A percentile compares a stretch with the other conserved stretches of the same genome.
These are phyloP conservation scores for Hoplias malabaricus DNA, from an alignment of 2,113 vertebrate species.

Conservation along the genomic window DNA sequence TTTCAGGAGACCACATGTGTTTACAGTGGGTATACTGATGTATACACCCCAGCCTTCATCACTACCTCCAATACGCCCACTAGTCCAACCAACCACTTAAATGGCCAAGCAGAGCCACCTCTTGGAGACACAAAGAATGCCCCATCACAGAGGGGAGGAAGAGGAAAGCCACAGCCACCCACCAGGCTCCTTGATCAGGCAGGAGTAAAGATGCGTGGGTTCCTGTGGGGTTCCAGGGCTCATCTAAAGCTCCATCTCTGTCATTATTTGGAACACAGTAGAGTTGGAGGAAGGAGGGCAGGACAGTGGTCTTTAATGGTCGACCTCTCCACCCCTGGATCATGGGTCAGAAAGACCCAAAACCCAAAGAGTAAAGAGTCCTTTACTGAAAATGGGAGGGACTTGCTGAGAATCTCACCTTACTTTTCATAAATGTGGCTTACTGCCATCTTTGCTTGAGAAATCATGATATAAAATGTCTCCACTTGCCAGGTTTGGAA, in stretches of 20 bases:
- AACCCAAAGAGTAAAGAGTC: constrained; percentile 1
- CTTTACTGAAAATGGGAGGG: not conserved
- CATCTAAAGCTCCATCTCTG: constrained; percentile 47
- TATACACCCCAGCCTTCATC: constrained; percentile 47
- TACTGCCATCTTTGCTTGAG: not conserved
- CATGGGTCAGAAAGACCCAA: constrained; percentile 4
- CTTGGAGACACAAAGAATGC: constrained; percentile 40
- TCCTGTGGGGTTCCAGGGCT: constrained; percentile 36
- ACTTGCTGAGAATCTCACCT: constrained; percentile 14
- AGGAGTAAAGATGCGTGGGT: constrained; percentile 31
- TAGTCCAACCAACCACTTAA: constrained; percentile 31
- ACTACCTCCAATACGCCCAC: constrained; percentile 38
- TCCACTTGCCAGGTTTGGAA: not conserved
- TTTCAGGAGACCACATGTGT: constrained; percentile 54
- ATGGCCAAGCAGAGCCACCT: constrained; percentile 39
- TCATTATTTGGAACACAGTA: constrained; percentile 26
- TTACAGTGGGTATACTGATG: constrained; percentile 51
- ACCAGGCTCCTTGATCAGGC: constrained; percentile 40
- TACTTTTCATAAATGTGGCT: not conserved
- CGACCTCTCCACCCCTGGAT: not conserved
- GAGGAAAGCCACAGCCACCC: constrained; percentile 42
- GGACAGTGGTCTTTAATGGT: constrained; percentile 35
- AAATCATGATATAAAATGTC: not conserved
- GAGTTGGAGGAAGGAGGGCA: constrained; percentile 29
- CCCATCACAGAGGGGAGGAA: constrained; percentile 50